Percentiles rank a stretch among this genome's conserved stretches.
These are phyloP conservation scores for Parthenolecanium corni DNA, from an alignment of 2,888 invertebrate genomes.

Conservation along the genomic window DNA sequence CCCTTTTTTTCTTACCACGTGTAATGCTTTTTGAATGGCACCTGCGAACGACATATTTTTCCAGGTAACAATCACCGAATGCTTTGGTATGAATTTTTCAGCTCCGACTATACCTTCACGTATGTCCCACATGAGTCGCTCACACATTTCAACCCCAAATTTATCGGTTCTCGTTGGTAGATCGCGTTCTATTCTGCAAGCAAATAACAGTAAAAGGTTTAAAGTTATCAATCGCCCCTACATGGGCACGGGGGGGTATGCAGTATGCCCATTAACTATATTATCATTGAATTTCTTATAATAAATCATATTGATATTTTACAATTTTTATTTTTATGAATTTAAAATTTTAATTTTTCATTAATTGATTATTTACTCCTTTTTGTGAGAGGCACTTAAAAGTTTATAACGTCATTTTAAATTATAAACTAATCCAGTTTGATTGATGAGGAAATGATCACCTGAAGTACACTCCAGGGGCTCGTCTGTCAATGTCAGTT, in stretches of 20 bases:
- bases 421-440: too few species aligned
- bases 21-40: conserved; percentile 68
- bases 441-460: conserved; percentile 34
- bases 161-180: conserved; percentile 62
- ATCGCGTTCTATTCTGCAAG: conserved; percentile 56
- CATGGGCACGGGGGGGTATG: too few species aligned
- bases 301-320: too few species aligned
- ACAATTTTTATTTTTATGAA: too few species aligned
- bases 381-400: not conserved
- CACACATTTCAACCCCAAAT: conserved; percentile 73
- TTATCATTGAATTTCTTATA: too few species aligned
- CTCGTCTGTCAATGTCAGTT: conserved; percentile 61
- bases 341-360: too few species aligned
- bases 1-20: conserved; percentile 46
- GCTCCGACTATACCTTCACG: conserved; percentile 83
- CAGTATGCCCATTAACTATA: too few species aligned
- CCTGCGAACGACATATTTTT: conserved; percentile 89
- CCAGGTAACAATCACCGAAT: conserved; percentile 86
- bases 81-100: conserved; percentile 80
- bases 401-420: too few species aligned
- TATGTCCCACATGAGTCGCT: conserved; percentile 77
- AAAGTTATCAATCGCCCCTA: too few species aligned
- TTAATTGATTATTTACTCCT: too few species aligned
- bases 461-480: conserved; percentile 74
- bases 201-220: too few species aligned